Evolutionary conservation across 2,113 vertebrate species (phyloP), one percentile per base, ranked within the genome.

Genomic region (Zeus faber): DNA sequence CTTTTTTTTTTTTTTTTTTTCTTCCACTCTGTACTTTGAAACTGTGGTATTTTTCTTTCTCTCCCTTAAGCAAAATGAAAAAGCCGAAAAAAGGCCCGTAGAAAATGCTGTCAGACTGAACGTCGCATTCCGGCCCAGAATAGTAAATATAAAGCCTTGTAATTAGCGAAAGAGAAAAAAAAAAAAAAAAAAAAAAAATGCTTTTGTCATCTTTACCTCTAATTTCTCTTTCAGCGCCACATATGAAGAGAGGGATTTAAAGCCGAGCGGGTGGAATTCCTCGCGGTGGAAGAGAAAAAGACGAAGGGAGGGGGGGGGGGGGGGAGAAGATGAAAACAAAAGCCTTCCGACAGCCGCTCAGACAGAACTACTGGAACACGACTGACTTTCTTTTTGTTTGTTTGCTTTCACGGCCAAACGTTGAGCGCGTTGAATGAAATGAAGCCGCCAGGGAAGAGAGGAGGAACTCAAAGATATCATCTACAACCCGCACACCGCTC

Each of bases 111-210:
- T 56, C 33, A 80, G 85, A 81, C 78, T 76, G 86, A 80, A 76
- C 89, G 83, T 79, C 78, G 78, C 84, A 79, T 73, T 79, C 35
- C 65, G 76, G 82, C 86, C 79, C 72, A 83, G 74, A 89, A 81
- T 82, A 77, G 85, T 80, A 25, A 68, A 78, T 76, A 78, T 70
- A 44, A 85, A 74, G 86, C 89, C 89, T 91, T 92, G 87, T 92
- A 89, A 93, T 93, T 88, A 83, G 48, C 77, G 65, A 62, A 80
- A 77, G n/a, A n/a, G n/a, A n/a, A n/a, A n/a, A n/a, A n/a, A n/a
- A n/a, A n/a, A n/a, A n/a, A n/a, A n/a, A n/a, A n/a, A n/a, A n/a
- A n/a, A n/a, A n/a, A n/a, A n/a, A 37, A 37, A 37, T 37, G 33
- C n/a, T 70, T 87, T 87, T 85, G 79, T 88, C 72, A 85, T 85